phyloP scores from a whole-genome alignment of 2,797 vertebrate genomes.

The Antennarius maculatus region DNA sequence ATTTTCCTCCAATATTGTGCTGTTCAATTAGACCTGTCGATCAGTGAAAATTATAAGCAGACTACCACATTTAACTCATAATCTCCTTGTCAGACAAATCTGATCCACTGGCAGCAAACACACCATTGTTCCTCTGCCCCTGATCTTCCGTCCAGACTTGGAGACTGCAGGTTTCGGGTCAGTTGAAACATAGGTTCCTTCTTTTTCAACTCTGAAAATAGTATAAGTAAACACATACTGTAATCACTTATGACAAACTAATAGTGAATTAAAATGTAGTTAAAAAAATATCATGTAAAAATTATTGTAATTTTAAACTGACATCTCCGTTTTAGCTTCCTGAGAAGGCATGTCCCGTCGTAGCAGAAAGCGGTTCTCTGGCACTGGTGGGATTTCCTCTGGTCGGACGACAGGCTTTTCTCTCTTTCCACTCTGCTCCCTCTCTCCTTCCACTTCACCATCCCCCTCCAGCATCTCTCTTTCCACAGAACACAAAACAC shows the following conservation, averaged over 20 bases:
- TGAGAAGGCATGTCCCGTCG: conserved; percentile 88
- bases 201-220: conserved; percentile 82
- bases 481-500: conserved; percentile 70
- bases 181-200: conserved; percentile 70
- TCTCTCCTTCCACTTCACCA: conserved; percentile 77
- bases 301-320: conserved; percentile 52
- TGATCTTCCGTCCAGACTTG: conserved; percentile 97
- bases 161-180: conserved; percentile 93
- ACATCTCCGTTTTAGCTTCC: conserved; percentile 85
- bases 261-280: not conserved
- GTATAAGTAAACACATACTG: not conserved
- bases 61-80: not conserved
- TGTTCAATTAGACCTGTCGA: not conserved
- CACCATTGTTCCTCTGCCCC: conserved; percentile 98
- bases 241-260: not conserved
- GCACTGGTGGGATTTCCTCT: conserved; percentile 97
- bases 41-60: not conserved
- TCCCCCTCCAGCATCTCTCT: conserved; percentile 77
- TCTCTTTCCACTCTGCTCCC: conserved; percentile 84
- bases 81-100: not conserved
- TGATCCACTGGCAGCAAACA: conserved; percentile 30
- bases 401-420: conserved; percentile 94
- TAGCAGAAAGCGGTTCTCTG: conserved; percentile 96
- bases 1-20: not conserved
- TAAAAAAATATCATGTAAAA: not conserved